A percentile compares a stretch with the other conserved stretches of the same genome.
Evolutionary conservation across 2,888 invertebrate species (phyloP).

Genomic region (Drosophila sordidapex): DNA sequence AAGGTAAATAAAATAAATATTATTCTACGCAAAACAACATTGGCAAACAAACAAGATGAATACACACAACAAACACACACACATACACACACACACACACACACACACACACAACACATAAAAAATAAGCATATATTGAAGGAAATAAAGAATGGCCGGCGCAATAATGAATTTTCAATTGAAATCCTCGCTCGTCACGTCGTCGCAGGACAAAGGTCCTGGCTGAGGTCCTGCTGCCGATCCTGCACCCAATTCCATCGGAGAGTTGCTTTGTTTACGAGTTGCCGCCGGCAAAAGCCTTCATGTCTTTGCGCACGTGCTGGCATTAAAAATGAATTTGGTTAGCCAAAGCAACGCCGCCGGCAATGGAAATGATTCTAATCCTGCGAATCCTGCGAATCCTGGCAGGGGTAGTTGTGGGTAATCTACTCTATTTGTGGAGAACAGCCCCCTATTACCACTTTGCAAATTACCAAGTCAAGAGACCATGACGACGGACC

Average conservation of each 20-base stretch:
- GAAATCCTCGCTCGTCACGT: slow-evolving; percentile 27
- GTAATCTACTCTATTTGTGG: slow-evolving; percentile 29
- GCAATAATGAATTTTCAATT: slow-evolving; percentile 61
- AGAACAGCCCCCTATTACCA: slow-evolving; percentile 33
- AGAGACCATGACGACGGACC: slow-evolving; percentile 4
- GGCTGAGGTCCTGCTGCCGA: slow-evolving; percentile 1
- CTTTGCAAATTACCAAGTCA: slow-evolving; percentile 49
- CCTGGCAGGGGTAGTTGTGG: slow-evolving; percentile 2
- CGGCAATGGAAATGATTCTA: slow-evolving; percentile 35
- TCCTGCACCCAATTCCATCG: slow-evolving; percentile 39
- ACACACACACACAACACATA: slow-evolving; percentile 18
- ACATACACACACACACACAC: slow-evolving; percentile 23
- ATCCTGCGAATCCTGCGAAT: background rate
- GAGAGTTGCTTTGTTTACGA: slow-evolving; percentile 64
- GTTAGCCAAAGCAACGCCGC: slow-evolving; percentile 35
- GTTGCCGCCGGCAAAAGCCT: slow-evolving; percentile 45
- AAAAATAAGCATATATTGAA: slow-evolving; percentile 16
- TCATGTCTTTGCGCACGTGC: slow-evolving; percentile 64
- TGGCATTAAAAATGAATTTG: slow-evolving; percentile 74
- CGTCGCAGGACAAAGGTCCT: slow-evolving; percentile 9
- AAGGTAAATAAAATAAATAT: slow-evolving; percentile 68
- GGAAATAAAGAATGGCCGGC: slow-evolving; percentile 14
- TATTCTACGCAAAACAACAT: slow-evolving; percentile 50
- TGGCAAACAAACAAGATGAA: slow-evolving; percentile 35
- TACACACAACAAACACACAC: slow-evolving; percentile 17